Base-by-base conservation (phyloP, 2,888 invertebrate genomes). In the Osmoderma eremita region DNA sequence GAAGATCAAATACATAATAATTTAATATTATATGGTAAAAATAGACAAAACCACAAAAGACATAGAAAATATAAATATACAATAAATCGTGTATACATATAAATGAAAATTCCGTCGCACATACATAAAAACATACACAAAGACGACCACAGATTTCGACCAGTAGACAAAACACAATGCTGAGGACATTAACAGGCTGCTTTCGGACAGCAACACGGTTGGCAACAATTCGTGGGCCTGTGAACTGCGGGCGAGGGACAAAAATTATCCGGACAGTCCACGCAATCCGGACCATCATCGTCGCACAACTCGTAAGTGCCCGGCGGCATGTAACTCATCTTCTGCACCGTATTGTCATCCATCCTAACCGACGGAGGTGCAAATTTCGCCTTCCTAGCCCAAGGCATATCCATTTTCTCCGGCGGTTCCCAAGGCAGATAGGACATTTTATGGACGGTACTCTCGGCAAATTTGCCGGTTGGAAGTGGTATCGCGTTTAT, bases 281-380 rank as follows among this genome's bases (percentile, higher is more conserved):
- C 83, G 13, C 86, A 86, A 72, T 86, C 84, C 0, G 83, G 78
- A 77, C 86, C 86, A 17, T 86, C 84, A 73, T 86, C 86, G 72
- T 84, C 83, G 67, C 85, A 85, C 71, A 87, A 84, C 0, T 86
- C 83, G 75, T 85, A 88, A 68, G 85, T 85, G 61, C 88, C 88
- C 0, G 88, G 88, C 0, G 87, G 86, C 71, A 85, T 78, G 80
- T 86, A 89, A 72, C 88, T 89, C 50, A 87, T 82, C 48, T 84
- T 84, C 74, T 90, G 88, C 0, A 88, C 81, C 0, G 90, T 90
- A 10, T 87, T 85, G 67, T 85, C 85, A 67, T 89, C 80, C 81
- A 86, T 81, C 20, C 83, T 79, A 15, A 81, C 71, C 18, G 78
- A 77, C 0, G 84, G 81, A 54, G 82, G 84, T 63, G 77, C 77